Conservation (phyloP, 2,797 vertebrate genomes). For the Danio choprae region DNA sequence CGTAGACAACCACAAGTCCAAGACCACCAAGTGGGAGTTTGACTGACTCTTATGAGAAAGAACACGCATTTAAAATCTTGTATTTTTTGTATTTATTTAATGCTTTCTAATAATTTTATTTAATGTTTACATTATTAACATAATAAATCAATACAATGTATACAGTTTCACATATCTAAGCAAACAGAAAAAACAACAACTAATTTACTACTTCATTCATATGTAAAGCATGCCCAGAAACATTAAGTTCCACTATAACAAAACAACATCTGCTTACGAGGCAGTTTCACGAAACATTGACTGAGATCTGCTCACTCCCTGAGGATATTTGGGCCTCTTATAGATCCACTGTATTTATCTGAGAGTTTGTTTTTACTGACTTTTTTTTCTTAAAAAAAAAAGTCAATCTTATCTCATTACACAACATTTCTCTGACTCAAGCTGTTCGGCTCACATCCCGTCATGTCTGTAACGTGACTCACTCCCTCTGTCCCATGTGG, state of each 20-base stretch:
- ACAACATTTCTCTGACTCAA: slow-evolving; percentile 1
- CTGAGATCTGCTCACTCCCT: slow-evolving; percentile 35
- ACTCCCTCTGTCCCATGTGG: slow-evolving; percentile 13
- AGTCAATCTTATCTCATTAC: slow-evolving; percentile 12
- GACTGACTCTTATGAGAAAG: slow-evolving; percentile 36
- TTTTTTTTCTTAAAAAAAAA: slow-evolving; percentile 11
- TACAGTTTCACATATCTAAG: not conserved
- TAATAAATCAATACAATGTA: not conserved
- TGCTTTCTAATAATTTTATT: too few relatives aligned
- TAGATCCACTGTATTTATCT: slow-evolving; percentile 15
- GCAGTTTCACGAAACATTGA: slow-evolving; percentile 33
- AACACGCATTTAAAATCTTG: slow-evolving; percentile 18
- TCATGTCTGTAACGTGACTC: slow-evolving; percentile 12
- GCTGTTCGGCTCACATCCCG: slow-evolving; percentile 12
- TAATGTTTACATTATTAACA: not conserved
- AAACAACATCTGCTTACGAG: slow-evolving; percentile 44
- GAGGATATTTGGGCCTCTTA: slow-evolving; percentile 26
- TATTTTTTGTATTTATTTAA: too few relatives aligned
- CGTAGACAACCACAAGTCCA: slow-evolving; percentile 17
- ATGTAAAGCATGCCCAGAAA: not conserved
- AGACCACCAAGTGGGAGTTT: slow-evolving; percentile 47
- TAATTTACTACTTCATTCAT: not conserved
- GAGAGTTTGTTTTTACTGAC: slow-evolving; percentile 5
- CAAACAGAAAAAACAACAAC: not conserved
- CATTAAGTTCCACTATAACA: slow-evolving; percentile 30